A percentile compares a stretch with the other conserved stretches of the same genome.
phyloP scores from a whole-genome alignment of 2,797 vertebrate genomes.

The Mergus octosetaceus region DNA sequence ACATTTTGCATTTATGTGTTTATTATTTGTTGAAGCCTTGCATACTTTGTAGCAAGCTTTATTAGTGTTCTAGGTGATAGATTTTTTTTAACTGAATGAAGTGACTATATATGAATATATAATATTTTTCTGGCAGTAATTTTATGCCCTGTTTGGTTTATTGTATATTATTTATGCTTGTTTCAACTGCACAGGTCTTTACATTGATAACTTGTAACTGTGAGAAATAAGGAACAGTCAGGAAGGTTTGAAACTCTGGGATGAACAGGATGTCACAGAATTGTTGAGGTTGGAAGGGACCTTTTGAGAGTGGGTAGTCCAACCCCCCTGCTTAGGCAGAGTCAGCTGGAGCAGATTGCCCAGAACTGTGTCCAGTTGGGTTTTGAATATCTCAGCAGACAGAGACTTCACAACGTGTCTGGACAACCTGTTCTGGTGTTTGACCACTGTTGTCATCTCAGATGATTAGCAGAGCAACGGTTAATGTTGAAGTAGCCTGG shows the following conservation, averaged over 20 bases:
- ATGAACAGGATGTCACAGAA: background rate
- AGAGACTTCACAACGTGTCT: background rate
- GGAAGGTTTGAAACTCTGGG: background rate
- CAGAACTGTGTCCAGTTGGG: background rate
- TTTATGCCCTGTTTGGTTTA: slow-evolving; percentile 14
- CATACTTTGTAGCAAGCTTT: slow-evolving; percentile 1
- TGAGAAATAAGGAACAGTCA: background rate
- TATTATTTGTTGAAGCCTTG: slow-evolving; percentile 46
- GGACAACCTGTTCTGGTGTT: background rate
- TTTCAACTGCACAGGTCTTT: background rate
- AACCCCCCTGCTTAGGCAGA: background rate
- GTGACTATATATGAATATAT: background rate
- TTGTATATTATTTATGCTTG: background rate
- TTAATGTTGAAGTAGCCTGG: background rate
- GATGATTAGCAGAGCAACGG: background rate
- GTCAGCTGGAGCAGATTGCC: background rate
- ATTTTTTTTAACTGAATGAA: slow-evolving; percentile 40
- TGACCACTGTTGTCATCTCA: background rate
- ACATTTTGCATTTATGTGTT: slow-evolving; percentile 42
- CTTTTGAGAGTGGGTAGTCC: background rate
- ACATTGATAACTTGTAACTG: background rate
- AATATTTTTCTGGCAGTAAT: slow-evolving; percentile 5
- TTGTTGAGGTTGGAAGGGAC: background rate
- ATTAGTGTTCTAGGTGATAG: slow-evolving; percentile 26
- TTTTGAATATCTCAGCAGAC: slow-evolving; percentile 21